Conservation (phyloP, 2,888 invertebrate species). For the Amphipoea lucens region DNA sequence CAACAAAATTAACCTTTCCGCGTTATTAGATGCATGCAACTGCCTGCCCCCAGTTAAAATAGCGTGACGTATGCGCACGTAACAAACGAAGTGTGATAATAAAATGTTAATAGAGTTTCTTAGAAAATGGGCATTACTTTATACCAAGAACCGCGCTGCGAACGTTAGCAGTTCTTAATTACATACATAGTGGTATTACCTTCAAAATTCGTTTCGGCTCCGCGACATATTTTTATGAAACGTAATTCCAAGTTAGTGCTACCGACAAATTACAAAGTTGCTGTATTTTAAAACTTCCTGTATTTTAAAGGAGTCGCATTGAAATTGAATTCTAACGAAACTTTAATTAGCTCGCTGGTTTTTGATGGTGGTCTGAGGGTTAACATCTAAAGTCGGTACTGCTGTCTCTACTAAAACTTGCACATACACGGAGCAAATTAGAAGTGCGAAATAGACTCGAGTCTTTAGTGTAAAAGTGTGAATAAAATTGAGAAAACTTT, state of each 20-base stretch:
- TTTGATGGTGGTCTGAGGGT: conserved; percentile 29
- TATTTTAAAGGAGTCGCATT: conserved; percentile 31
- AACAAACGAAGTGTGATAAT: conserved; percentile 44
- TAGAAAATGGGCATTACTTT: conserved; percentile 35
- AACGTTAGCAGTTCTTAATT: conserved; percentile 40
- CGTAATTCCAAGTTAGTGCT: conserved; percentile 36
- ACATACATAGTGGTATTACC: conserved; percentile 23
- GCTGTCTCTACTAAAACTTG: conserved; percentile 7
- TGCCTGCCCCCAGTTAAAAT: conserved; percentile 54
- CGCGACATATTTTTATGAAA: conserved; percentile 35
- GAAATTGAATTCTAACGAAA: conserved; percentile 40
- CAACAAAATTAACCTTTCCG: conserved; percentile 66
- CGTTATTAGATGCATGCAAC: conserved; percentile 56
- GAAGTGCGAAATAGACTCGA: conserved; percentile 7
- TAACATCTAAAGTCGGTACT: conserved; percentile 22
- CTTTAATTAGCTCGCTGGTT: conserved; percentile 45
- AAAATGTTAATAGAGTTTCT: conserved; percentile 44
- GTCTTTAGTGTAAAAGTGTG: neutral
- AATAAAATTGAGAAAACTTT: conserved; percentile 6
- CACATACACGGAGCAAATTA: conserved; percentile 25
- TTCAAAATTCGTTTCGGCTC: conserved; percentile 37
- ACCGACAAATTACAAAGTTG: conserved; percentile 44
- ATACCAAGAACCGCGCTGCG: conserved; percentile 26
- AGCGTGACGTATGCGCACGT: conserved; percentile 57
- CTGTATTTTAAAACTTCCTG: conserved; percentile 40